Evolutionary conservation across 1,140 invertebrate species (phyloP).

Genomic region (Lordiphosa clarofinis): DNA sequence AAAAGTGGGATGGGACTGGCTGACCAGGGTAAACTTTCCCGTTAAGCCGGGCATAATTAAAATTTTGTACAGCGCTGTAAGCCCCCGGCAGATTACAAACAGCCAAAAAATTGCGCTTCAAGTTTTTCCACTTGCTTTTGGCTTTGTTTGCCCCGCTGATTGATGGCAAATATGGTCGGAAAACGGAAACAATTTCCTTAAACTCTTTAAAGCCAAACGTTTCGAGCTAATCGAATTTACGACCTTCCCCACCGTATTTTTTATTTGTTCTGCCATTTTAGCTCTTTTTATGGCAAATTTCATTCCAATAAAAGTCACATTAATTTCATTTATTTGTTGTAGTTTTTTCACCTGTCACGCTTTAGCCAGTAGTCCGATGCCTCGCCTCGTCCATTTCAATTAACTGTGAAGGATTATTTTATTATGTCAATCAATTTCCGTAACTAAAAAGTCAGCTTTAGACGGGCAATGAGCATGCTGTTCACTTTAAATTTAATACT

Average conservation of each 20-base stretch:
- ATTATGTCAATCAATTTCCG: constrained; percentile 77
- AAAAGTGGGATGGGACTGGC: constrained; percentile 15
- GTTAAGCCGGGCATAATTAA: constrained; percentile 73
- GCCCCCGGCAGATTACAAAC: constrained; percentile 55
- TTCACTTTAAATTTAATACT: constrained; percentile 10
- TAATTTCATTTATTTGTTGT: constrained; percentile 71
- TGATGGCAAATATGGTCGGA: constrained; percentile 58
- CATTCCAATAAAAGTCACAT: constrained; percentile 74
- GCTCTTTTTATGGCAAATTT: constrained; percentile 57
- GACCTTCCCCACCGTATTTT: background rate
- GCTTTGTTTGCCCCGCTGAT: constrained; percentile 57
- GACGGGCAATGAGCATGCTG: constrained; percentile 7
- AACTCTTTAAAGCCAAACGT: constrained; percentile 33
- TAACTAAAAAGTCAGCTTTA: constrained; percentile 60
- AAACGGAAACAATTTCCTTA: constrained; percentile 19
- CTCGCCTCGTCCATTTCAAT: constrained; percentile 65
- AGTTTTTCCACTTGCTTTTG: constrained; percentile 34
- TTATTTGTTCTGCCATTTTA: constrained; percentile 22
- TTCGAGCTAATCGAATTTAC: constrained; percentile 42
- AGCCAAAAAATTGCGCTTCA: constrained; percentile 27
- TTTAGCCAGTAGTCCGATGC: constrained; percentile 39
- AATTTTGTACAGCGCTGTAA: constrained; percentile 64
- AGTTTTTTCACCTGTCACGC: constrained; percentile 55
- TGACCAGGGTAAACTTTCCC: constrained; percentile 58
- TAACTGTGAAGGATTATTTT: constrained; percentile 76